Evolutionary conservation across 2,113 vertebrate species (phyloP).

Genomic region (Ictidomys tridecemlineatus): DNA sequence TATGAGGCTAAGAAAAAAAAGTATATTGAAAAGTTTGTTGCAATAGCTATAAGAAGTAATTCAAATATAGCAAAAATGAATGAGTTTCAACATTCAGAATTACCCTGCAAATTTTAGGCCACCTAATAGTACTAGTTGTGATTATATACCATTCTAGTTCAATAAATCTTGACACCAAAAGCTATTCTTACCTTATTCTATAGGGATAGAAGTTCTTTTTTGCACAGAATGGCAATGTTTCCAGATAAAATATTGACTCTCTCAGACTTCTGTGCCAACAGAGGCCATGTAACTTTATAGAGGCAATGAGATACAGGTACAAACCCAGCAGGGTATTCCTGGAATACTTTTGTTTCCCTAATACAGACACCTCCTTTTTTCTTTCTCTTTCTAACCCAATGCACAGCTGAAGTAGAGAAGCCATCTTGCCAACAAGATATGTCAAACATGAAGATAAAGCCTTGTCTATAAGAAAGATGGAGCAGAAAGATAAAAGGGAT

Average conservation of each 20-base stretch:
- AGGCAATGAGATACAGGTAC: neutral
- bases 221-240: neutral
- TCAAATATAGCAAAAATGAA: slow-evolving; percentile 4
- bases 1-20: neutral
- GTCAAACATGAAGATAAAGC: slow-evolving; percentile 11
- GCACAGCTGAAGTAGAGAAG: neutral
- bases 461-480: neutral
- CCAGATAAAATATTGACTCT: neutral
- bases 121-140: neutral
- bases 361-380: neutral
- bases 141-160: neutral
- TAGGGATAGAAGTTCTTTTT: neutral
- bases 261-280: neutral
- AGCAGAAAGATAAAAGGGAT: neutral
- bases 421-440: neutral
- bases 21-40: neutral
- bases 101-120: neutral
- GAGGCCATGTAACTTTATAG: neutral
- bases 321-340: neutral
- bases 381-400: slow-evolving; percentile 27
- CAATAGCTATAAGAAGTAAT: neutral
- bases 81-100: slow-evolving; percentile 9
- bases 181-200: neutral
- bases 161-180: neutral
- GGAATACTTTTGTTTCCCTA: neutral